Base-by-base conservation (phyloP, 2,888 invertebrate genomes). In the Barypeithes pellucidus region DNA sequence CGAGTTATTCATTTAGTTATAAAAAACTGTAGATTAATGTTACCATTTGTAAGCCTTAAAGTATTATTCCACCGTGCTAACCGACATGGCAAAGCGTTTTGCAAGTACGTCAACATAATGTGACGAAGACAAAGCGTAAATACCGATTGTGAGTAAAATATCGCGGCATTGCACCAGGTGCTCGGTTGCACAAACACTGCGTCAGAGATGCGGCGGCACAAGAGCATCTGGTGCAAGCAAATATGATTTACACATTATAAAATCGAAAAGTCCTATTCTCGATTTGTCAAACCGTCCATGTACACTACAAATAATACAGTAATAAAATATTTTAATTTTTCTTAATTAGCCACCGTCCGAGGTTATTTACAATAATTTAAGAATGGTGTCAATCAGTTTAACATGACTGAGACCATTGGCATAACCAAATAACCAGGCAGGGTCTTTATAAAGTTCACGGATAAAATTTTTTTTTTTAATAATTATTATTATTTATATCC, bases 231-330 rank as follows among this genome's bases (percentile, higher is more conserved):
- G 52, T 65, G 18, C 52, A 65, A 20, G 50, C 52, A 65, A 65
- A 65, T 50, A 65, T 65, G 36, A 65, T 65, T 65, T 65, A 20
- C 63, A 65, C 50, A 36, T 65, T 50, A 50, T 50, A 52, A 52
- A 50, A 65, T 36, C 52, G 63, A 65, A 63, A 63, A 24, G 14
- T 9, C 29, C n/a, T 24, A 5, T 24, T 24, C 5, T 4, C n/a
- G 54, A 33, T 33, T 33, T 16, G 54, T 54, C 9, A 14, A 8
- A 12, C n/a, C 24, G 1, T 1, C 5, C 36, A 36, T 36, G 8
- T 43, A 16, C 16, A 43, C 16, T 9, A 12, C 22, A 50, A 50
- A 12, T 22, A 22, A 14, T n/a, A 52, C 9, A n/a, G n/a, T 20
- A 52, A 52, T 52, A 24, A 52, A 52, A 52, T 29, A 20, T 12